These are phyloP conservation scores for Pterois miles DNA, from an alignment of 2,797 vertebrate species.

Conservation along the genomic window DNA sequence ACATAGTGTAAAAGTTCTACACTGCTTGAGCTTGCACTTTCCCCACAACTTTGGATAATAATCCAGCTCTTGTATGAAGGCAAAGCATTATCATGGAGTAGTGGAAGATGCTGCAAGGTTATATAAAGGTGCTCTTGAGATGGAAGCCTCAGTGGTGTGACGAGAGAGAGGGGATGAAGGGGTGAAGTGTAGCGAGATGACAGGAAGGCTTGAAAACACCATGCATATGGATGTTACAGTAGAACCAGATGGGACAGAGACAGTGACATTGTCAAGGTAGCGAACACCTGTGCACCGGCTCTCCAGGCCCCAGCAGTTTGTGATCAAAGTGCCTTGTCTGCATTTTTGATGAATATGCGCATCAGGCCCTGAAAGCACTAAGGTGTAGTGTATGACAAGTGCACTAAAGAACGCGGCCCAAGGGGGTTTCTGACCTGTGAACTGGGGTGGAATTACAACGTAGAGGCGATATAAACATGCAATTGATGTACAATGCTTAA, in stretches of 20 bases:
- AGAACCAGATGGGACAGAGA: conserved; percentile 72
- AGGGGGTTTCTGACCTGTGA: conserved; percentile 28
- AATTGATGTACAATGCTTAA: not conserved
- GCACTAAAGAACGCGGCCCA: conserved; percentile 39
- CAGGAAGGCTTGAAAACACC: conserved; percentile 46
- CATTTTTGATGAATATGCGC: conserved; percentile 71
- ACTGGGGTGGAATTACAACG: conserved; percentile 18
- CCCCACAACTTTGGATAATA: not conserved
- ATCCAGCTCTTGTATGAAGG: conserved; percentile 7
- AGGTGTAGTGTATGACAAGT: conserved; percentile 43
- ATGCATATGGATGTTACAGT: conserved; percentile 78
- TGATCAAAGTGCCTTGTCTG: conserved; percentile 78
- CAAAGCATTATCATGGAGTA: conserved; percentile 18
- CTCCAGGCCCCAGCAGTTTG: conserved; percentile 37
- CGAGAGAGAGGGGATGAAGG: conserved; percentile 24
- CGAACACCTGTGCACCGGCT: conserved; percentile 68
- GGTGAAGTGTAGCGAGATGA: conserved; percentile 38
- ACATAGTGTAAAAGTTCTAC: not conserved
- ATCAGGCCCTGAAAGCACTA: conserved; percentile 39
- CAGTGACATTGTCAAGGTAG: conserved; percentile 74
- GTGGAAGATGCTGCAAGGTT: conserved; percentile 31
- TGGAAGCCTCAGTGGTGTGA: conserved; percentile 32
- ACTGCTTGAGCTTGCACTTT: not conserved
- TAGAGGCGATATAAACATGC: not conserved
- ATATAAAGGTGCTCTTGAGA: conserved; percentile 61